A percentile compares a stretch with the other conserved stretches of the same genome.
Conservation (phyloP, 1,140 invertebrate species). For the Drosophila leontia region DNA sequence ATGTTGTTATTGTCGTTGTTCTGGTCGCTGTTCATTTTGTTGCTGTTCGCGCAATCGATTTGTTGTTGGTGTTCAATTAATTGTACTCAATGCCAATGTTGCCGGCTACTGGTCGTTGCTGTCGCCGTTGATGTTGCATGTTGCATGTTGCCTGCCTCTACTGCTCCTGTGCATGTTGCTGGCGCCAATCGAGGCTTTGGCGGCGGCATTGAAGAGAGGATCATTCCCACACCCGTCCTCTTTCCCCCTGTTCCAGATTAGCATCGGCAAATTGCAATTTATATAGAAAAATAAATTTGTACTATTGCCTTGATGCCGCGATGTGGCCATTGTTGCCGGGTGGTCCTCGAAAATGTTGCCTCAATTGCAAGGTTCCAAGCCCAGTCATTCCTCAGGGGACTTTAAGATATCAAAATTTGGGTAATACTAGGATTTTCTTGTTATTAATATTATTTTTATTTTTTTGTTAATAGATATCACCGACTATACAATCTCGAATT, state of each 20-base stretch:
- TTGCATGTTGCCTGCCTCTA: constrained; percentile 16
- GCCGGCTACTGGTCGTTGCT: constrained; percentile 52
- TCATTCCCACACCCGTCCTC: not conserved
- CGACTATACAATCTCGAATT: too few relatives aligned
- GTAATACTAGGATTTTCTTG: not conserved
- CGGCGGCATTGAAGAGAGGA: constrained; percentile 55
- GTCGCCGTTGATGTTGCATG: constrained; percentile 28
- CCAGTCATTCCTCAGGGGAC: constrained; percentile 10
- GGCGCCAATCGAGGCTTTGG: constrained; percentile 61
- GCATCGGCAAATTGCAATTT: constrained; percentile 64
- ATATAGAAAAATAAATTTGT: constrained; percentile 71
- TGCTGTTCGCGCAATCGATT: constrained; percentile 80
- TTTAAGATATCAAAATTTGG: not conserved
- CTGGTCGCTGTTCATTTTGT: constrained; percentile 37
- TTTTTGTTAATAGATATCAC: too few relatives aligned
- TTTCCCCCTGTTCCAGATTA: constrained; percentile 46
- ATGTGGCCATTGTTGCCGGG: constrained; percentile 41
- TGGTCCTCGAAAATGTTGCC: constrained; percentile 54
- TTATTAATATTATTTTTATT: not conserved
- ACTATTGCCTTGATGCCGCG: constrained; percentile 56
- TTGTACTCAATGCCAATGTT: constrained; percentile 70
- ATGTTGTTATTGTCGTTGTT: constrained; percentile 67
- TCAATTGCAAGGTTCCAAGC: constrained; percentile 10
- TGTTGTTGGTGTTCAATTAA: constrained; percentile 83
- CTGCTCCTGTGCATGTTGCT: constrained; percentile 33